phyloP scores from a whole-genome alignment of 2,113 vertebrate species.

The Zosterops borbonicus region DNA sequence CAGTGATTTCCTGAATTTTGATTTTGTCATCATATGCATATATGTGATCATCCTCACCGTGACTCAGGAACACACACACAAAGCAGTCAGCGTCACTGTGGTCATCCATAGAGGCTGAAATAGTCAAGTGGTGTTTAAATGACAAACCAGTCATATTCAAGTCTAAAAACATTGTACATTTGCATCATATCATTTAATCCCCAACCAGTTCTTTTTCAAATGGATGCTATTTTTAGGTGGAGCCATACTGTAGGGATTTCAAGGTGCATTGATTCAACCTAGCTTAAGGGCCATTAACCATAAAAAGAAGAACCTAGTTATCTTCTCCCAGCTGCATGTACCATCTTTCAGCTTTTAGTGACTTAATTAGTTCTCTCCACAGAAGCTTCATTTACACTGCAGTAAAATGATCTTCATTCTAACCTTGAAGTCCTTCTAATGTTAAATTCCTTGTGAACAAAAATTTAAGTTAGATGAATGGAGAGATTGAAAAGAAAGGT shows the following conservation, averaged over 20 bases:
- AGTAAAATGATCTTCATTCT: background rate
- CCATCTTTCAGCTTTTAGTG: background rate
- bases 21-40: constrained; percentile 84
- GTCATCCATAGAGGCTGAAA: constrained; percentile 76
- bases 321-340: background rate
- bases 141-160: background rate
- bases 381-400: background rate
- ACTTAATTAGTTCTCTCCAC: background rate
- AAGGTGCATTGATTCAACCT: background rate
- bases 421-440: background rate
- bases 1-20: constrained; percentile 78
- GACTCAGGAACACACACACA: constrained; percentile 89
- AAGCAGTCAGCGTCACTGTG: constrained; percentile 89
- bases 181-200: background rate
- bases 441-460: background rate
- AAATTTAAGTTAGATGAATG: background rate
- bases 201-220: background rate
- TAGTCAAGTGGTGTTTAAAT: background rate
- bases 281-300: background rate
- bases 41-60: constrained; percentile 85
- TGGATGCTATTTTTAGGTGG: background rate
- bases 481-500: background rate
- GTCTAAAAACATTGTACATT: background rate
- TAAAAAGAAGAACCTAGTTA: background rate
- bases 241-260: background rate